These are phyloP conservation scores for Tetramorium simillimum DNA, from an alignment of 1,140 invertebrate species.

Conservation along the genomic window DNA sequence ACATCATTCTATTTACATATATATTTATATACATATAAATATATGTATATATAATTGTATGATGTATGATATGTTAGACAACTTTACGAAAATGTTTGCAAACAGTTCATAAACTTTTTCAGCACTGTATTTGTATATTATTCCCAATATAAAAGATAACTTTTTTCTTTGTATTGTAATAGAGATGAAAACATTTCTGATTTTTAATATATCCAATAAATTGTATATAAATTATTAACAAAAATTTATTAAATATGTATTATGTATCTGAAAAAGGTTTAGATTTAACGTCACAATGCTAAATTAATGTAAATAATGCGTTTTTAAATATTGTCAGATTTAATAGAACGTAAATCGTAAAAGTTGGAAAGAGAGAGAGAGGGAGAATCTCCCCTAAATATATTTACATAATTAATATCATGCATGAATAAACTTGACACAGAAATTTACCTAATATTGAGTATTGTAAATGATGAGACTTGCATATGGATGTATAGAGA, in stretches of 20 bases:
- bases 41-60: neutral
- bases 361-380: neutral
- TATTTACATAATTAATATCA: conserved; percentile 68
- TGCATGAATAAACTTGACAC: conserved; percentile 68
- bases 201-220: neutral
- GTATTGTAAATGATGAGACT: conserved; percentile 46
- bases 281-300: neutral
- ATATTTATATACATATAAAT: too few species aligned
- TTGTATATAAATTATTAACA: too few species aligned
- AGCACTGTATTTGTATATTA: neutral
- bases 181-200: conserved; percentile 29
- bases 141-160: neutral
- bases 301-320: neutral
- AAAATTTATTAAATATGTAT: too few species aligned
- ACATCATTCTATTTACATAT: neutral
- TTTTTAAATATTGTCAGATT: conserved; percentile 31
- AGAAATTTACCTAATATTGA: conserved; percentile 61
- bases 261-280: neutral
- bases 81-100: conserved; percentile 50
- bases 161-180: neutral
- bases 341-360: conserved; percentile 3
- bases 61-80: conserved; percentile 1
- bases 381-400: conserved; percentile 36
- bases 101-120: conserved; percentile 29
- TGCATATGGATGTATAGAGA: conserved; percentile 63